Evolutionary conservation across 2,888 invertebrate genomes (phyloP).

Genomic region (Dasypogon diadema): DNA sequence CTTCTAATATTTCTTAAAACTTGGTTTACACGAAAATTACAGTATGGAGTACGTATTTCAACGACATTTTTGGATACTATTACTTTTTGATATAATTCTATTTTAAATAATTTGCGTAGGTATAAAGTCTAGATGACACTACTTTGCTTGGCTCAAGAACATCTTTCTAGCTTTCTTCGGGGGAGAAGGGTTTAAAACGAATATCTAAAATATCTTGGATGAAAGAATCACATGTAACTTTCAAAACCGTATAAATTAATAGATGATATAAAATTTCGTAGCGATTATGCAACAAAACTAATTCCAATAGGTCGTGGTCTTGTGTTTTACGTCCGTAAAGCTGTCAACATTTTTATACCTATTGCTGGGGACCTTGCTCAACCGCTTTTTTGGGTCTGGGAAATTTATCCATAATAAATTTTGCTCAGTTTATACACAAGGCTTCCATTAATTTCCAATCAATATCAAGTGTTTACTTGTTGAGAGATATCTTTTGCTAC

Average conservation of each 20-base stretch:
- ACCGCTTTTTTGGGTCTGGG: neutral
- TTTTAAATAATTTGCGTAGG: neutral
- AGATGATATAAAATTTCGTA: constrained; percentile 1
- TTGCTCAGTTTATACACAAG: too few relatives aligned
- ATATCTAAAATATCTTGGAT: neutral
- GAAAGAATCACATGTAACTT: too few relatives aligned
- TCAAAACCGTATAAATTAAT: neutral
- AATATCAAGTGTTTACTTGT: too few relatives aligned
- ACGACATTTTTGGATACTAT: neutral
- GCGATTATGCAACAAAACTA: neutral
- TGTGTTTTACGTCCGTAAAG: neutral
- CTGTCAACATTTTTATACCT: neutral
- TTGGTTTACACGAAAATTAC: too few relatives aligned
- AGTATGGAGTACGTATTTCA: neutral
- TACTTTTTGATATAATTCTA: constrained; percentile 8
- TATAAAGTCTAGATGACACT: neutral
- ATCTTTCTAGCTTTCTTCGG: too few relatives aligned
- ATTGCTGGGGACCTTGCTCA: neutral
- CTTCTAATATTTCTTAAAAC: neutral
- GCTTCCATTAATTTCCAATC: too few relatives aligned
- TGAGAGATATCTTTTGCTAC: too few relatives aligned
- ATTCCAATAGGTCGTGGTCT: neutral
- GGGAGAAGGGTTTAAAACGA: too few relatives aligned
- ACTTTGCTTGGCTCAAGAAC: too few relatives aligned
- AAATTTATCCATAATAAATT: too few relatives aligned